Evolutionary conservation across 2,113 vertebrate species (phyloP).

Genomic region (Toxostoma redivivum): DNA sequence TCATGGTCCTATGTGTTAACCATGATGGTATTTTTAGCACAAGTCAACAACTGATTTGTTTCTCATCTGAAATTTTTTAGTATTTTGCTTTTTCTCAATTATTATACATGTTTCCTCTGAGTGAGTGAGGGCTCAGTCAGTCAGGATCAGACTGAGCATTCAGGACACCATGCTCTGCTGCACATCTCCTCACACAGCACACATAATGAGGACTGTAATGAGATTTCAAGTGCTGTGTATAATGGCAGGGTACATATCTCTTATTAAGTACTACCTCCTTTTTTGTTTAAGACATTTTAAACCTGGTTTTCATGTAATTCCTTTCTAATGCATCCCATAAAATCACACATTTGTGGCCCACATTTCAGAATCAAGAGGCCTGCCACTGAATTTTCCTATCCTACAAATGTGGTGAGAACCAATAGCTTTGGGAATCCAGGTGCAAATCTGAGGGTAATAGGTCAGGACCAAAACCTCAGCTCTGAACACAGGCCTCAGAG

Average conservation of each 20-base stretch:
- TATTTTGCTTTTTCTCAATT: neutral
- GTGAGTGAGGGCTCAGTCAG: neutral
- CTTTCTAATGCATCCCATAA: neutral
- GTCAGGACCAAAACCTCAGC: neutral
- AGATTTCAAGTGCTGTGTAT: neutral
- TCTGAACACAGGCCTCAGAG: neutral
- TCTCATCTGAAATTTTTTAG: neutral
- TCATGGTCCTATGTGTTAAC: neutral
- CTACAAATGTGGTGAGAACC: neutral
- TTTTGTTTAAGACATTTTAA: neutral
- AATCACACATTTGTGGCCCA: neutral
- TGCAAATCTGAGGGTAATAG: neutral
- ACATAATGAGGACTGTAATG: neutral
- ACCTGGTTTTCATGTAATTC: neutral
- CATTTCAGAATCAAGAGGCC: neutral
- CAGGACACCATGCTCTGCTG: neutral
- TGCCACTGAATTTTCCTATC: neutral
- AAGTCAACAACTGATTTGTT: neutral
- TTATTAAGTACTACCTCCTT: neutral
- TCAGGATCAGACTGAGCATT: neutral
- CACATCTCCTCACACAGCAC: neutral
- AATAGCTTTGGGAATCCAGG: neutral
- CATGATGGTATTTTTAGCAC: neutral
- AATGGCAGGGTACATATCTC: neutral
- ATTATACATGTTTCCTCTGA: neutral